phyloP scores from a whole-genome alignment of 2,113 vertebrate species.

The Artemisiospiza belli region DNA sequence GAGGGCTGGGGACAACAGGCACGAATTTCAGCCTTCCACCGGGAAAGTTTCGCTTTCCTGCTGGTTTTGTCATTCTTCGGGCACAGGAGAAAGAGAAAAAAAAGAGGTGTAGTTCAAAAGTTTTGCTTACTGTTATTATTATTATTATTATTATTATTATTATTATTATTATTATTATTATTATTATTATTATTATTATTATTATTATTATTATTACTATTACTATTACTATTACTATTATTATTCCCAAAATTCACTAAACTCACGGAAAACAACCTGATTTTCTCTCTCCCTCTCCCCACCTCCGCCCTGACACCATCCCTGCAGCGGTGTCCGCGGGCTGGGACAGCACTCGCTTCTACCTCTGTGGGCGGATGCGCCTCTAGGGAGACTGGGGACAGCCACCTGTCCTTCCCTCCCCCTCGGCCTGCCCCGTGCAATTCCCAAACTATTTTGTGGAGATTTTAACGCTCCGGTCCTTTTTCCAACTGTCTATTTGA shows the following conservation, averaged over 20 bases:
- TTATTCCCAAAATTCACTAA: neutral
- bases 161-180: neutral
- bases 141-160: neutral
- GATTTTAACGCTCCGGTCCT: neutral
- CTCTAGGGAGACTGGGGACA: neutral
- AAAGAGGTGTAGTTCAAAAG: neutral
- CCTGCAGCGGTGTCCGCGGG: neutral
- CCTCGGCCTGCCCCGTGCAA: neutral
- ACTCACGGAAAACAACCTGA: neutral
- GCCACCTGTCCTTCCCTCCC: neutral
- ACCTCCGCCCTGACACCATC: neutral
- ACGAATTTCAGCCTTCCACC: neutral
- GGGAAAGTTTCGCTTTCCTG: neutral
- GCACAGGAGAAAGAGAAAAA: neutral
- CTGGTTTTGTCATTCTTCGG: neutral
- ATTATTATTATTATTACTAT: neutral
- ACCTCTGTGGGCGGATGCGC: neutral
- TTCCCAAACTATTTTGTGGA: neutral
- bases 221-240: neutral
- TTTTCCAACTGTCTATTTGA: constrained; percentile 61
- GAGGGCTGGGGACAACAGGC: neutral
- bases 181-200: neutral
- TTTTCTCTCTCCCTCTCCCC: neutral
- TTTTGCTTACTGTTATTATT: too few species aligned
- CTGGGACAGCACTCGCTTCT: neutral